These are phyloP conservation scores for Psilopsiagon aurifrons DNA, from an alignment of 2,113 vertebrate genomes.

Conservation along the genomic window DNA sequence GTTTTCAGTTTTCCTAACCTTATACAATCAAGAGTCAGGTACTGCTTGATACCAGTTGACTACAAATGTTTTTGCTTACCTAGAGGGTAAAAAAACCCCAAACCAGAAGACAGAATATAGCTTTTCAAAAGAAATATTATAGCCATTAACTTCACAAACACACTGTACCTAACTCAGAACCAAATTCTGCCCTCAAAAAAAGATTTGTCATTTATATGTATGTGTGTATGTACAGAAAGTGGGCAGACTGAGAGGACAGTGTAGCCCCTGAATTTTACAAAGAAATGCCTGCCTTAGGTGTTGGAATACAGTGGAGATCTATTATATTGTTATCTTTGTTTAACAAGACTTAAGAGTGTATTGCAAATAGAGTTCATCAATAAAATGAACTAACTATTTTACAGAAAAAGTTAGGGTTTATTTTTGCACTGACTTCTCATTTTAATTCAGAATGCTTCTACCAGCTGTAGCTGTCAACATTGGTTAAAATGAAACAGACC, in stretches of 20 bases:
- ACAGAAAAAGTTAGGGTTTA: not conserved
- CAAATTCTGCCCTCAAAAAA: slow-evolving; percentile 18
- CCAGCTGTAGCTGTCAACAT: not conserved
- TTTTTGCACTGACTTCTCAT: not conserved
- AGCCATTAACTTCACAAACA: slow-evolving; percentile 28
- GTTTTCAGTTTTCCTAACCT: not conserved
- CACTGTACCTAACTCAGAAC: not conserved
- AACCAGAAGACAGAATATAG: not conserved
- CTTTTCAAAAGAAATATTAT: not conserved
- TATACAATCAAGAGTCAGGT: not conserved
- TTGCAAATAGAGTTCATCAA: not conserved
- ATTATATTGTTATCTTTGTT: not conserved
- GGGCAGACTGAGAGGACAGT: not conserved
- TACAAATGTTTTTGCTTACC: not conserved
- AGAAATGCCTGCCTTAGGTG: not conserved
- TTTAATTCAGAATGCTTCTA: not conserved
- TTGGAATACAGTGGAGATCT: not conserved
- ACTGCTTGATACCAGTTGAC: not conserved
- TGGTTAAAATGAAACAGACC: slow-evolving; percentile 18
- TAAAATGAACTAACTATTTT: not conserved
- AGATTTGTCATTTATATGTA: not conserved
- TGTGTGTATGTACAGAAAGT: not conserved
- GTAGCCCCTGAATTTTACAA: not conserved
- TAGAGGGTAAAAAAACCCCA: not conserved
- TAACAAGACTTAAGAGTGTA: not conserved